phyloP scores from a whole-genome alignment of 2,888 invertebrate species.

The Caenorhabditis macrosperma region DNA sequence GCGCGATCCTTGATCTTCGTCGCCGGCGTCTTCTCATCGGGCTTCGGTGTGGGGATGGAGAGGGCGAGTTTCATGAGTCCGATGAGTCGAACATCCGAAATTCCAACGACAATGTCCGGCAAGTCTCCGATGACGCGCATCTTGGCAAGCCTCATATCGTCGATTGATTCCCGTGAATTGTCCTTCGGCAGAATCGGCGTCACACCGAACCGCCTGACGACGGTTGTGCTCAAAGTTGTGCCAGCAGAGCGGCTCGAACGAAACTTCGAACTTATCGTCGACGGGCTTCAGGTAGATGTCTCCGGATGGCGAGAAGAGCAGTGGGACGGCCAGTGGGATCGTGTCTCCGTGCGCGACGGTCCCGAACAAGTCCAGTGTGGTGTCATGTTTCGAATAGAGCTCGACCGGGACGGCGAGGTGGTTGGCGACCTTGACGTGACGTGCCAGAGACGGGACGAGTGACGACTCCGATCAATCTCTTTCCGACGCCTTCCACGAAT shows the following conservation, averaged over 20 bases:
- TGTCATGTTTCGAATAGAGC: no score
- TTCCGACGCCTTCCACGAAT: conserved; percentile 60
- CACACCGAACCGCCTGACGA: conserved; percentile 82
- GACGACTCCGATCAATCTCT: no score
- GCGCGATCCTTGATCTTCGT: conserved; percentile 76
- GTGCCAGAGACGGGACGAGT: no score
- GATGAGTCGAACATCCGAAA: conserved; percentile 83
- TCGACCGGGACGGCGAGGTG: no score
- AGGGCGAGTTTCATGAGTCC: conserved; percentile 82
- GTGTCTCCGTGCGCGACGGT: no score
- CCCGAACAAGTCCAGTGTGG: no score
- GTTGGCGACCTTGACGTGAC: no score
- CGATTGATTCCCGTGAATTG: conserved; percentile 89
- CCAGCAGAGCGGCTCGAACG: no score
- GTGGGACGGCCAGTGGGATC: no score
- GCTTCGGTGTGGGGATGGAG: conserved; percentile 82
- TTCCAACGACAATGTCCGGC: conserved; percentile 82
- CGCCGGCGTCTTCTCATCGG: conserved; percentile 64
- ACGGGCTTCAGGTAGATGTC: no score
- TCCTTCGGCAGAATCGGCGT: conserved; percentile 83
- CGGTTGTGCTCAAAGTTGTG: conserved; percentile 90
- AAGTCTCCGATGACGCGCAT: conserved; percentile 85
- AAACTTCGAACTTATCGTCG: no score
- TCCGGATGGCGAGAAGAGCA: no score
- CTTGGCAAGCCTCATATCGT: conserved; percentile 93